A percentile compares a stretch with the other conserved stretches of the same genome.
These are phyloP conservation scores for Nothocercus nigrocapillus DNA, from an alignment of 2,113 vertebrate species.

Conservation along the genomic window DNA sequence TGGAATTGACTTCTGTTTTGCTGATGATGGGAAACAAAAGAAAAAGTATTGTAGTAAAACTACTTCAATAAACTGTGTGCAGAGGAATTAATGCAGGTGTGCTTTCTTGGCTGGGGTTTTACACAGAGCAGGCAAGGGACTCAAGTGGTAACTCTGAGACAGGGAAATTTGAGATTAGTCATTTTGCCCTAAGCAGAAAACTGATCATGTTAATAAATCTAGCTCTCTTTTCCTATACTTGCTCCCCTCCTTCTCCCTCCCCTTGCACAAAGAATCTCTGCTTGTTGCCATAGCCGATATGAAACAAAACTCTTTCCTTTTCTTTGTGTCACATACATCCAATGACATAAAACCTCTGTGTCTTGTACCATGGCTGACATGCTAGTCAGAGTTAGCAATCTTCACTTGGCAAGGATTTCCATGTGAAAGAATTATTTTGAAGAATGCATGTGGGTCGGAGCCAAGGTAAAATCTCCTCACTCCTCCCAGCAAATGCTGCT, in stretches of 20 bases:
- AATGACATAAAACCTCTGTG: slow-evolving; percentile 7
- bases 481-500: background rate
- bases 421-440: slow-evolving; percentile 57
- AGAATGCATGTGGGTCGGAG: background rate
- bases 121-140: background rate
- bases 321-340: background rate
- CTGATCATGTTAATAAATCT: slow-evolving; percentile 52
- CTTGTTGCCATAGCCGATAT: background rate
- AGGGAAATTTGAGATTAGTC: slow-evolving; percentile 40
- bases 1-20: background rate
- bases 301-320: background rate
- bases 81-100: slow-evolving; percentile 44
- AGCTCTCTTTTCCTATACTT: background rate
- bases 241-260: background rate
- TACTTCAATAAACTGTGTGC: background rate
- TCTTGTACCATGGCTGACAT: background rate
- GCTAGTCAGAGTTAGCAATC: slow-evolving; percentile 32
- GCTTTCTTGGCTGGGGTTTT: slow-evolving; percentile 11
- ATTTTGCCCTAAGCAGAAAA: slow-evolving; percentile 32
- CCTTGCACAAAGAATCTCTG: background rate
- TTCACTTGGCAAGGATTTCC: slow-evolving; percentile 61
- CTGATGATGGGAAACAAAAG: background rate
- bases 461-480: slow-evolving; percentile 50
- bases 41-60: background rate
- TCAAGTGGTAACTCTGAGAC: background rate